Base-by-base conservation (phyloP, 1,140 invertebrate species). In the Scaptodrosophila lebanonensis region DNA sequence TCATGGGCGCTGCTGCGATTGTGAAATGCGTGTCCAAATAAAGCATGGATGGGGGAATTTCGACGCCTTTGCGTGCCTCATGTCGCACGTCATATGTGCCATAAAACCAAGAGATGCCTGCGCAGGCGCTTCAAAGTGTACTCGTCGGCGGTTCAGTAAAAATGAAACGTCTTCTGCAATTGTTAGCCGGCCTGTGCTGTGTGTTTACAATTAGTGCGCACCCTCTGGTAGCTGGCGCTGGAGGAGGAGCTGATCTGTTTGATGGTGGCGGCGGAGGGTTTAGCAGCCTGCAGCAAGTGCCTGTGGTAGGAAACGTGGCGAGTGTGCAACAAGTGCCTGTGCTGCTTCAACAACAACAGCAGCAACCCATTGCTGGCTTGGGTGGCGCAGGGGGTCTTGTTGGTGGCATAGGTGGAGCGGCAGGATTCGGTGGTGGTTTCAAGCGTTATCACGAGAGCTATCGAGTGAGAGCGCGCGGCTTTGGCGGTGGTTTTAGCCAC, bases 391-490 rank as follows among this genome's bases (percentile, higher is more conserved):
- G 59, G 5, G 69, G 56, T 3, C 13, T 66, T 15, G 27, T 58
- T 25, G 69, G 66, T 18, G 82, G 73, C n/a, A 22, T 68, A 35
- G 63, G 50, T 12, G 70, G 53, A 6, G 75, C 32, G 4, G 52
- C 64, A 17, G 83, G 82, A n/a, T 69, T 69, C 13, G 77, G 71
- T 4, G 77, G 68, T 1, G 77, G 71, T 0, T 83, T 85, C 20
- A 71, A 72, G 30, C 79, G 52, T 22, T 85, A 84, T 48, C 84
- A 52, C n/a, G 84, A 85, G 9, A 82, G 44, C 13, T 43, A 64
- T 29, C 60, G 66, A 0, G 38, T 85, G 1, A 29, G 75, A 29
- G 77, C 61, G n/a, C 68, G 83, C 7, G 83, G 70, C 6, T 72
- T 85, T 18, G 75, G 70, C 2, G 75, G 59, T 22, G 70, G 71